phyloP scores from a whole-genome alignment of 2,797 vertebrate species.

The Orestias chungarensis region DNA sequence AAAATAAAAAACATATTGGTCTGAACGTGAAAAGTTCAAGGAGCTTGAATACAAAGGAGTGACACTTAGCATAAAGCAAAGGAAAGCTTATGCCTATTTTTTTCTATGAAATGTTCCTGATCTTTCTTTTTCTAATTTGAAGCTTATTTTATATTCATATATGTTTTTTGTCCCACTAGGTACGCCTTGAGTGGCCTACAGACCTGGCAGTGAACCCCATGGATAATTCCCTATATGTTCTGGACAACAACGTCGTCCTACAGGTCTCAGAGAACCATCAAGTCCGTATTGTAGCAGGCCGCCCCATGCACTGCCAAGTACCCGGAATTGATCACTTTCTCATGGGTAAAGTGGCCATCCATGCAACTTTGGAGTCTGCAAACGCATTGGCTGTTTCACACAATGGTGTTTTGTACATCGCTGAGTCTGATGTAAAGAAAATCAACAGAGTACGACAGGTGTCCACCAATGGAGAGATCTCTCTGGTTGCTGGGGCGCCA shows the following conservation, averaged over 20 bases:
- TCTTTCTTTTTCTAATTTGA: slow-evolving; percentile 30
- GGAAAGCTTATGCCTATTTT: background rate
- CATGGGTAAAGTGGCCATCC: slow-evolving; percentile 93
- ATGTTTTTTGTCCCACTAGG: slow-evolving; percentile 72
- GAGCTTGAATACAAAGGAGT: background rate
- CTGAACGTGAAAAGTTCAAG: background rate
- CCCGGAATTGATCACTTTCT: slow-evolving; percentile 97
- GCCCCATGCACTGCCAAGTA: slow-evolving; percentile 98
- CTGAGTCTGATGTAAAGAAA: slow-evolving; percentile 97
- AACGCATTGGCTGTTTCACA: slow-evolving; percentile 93
- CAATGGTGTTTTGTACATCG: slow-evolving; percentile 91
- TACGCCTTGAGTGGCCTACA: slow-evolving; percentile 97
- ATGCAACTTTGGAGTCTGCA: slow-evolving; percentile 94
- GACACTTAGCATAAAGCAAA: background rate
- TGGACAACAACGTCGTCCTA: slow-evolving; percentile 97
- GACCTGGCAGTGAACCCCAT: slow-evolving; percentile 95
- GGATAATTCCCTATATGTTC: slow-evolving; percentile 96
- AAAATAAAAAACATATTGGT: background rate
- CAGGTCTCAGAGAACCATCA: slow-evolving; percentile 99
- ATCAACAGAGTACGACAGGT: slow-evolving; percentile 96
- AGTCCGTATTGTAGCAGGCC: slow-evolving; percentile 93
- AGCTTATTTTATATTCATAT: slow-evolving; percentile 37
- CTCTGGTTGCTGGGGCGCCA: slow-evolving; percentile 91
- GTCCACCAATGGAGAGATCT: slow-evolving; percentile 94
- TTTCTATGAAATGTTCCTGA: background rate